phyloP scores from a whole-genome alignment of 2,113 vertebrate species.

The Toxostoma redivivum region DNA sequence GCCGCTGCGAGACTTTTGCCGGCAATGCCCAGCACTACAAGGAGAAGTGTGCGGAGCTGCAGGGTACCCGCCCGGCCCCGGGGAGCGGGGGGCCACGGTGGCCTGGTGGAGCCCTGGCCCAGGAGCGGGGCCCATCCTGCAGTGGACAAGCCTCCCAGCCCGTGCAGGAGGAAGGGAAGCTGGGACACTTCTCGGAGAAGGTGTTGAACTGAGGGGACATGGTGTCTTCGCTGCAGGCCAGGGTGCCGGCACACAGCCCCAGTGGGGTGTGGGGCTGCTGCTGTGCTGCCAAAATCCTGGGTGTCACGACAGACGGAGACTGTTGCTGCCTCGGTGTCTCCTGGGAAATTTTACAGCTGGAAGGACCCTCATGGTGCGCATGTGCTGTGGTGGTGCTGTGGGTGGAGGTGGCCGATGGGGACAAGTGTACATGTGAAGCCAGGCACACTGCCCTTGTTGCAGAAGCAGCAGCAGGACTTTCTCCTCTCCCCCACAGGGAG shows the following conservation, averaged over 20 bases:
- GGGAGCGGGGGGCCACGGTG: background rate
- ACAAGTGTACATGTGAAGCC: accelerated
- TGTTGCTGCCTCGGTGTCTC: background rate
- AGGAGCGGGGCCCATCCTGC: constrained; percentile 43
- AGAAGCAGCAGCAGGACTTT: background rate
- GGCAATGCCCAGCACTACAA: constrained; percentile 69
- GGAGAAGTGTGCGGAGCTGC: constrained; percentile 48
- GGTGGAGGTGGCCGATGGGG: background rate
- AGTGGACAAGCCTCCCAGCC: constrained; percentile 15
- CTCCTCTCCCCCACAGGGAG: accelerated
- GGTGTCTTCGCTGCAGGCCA: background rate
- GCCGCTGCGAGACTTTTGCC: constrained; percentile 75
- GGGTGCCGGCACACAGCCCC: background rate
- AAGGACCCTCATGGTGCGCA: background rate
- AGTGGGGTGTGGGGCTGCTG: background rate
- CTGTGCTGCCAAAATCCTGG: background rate
- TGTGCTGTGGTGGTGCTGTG: background rate
- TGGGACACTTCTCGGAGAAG: constrained; percentile 14
- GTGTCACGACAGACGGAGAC: background rate
- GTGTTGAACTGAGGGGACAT: constrained; percentile 3
- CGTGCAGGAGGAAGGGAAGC: constrained; percentile 73
- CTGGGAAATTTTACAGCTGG: background rate
- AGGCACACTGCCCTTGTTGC: accelerated
- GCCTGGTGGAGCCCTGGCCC: constrained; percentile 45
- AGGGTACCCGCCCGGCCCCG: background rate